Conservation (phyloP, 2,797 vertebrate genomes). For the Sebastes minor region DNA sequence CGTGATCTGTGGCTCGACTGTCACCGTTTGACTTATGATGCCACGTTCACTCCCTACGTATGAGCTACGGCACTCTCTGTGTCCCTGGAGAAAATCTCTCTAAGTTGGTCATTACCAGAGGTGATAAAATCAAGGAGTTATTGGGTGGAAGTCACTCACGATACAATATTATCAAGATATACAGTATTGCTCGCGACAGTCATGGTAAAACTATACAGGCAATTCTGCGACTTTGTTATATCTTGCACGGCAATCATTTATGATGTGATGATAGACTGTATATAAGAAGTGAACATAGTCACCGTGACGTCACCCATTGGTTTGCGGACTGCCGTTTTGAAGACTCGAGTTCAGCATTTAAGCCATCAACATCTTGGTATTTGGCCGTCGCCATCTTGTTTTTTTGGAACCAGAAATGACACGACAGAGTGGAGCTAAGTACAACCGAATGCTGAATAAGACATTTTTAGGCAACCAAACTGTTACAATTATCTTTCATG, state of each 20-base stretch:
- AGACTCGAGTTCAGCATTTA: no score
- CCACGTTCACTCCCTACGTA: slow-evolving; percentile 60
- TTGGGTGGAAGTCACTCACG: slow-evolving; percentile 16
- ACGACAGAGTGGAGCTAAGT: no score
- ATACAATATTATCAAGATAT: slow-evolving; percentile 12
- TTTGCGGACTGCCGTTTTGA: no score
- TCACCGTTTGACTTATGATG: slow-evolving; percentile 75
- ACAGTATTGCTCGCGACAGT: not conserved
- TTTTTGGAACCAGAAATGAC: no score
- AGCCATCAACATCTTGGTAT: no score
- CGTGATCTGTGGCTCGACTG: slow-evolving; percentile 72
- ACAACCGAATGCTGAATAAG: no score
- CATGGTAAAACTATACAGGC: not conserved
- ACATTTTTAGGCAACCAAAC: no score
- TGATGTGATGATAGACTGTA: not conserved
- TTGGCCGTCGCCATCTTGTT: no score
- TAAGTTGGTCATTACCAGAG: slow-evolving; percentile 43
- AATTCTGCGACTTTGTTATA: not conserved
- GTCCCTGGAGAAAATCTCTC: slow-evolving; percentile 41
- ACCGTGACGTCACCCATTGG: no score
- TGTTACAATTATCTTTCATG: no score
- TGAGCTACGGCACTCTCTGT: slow-evolving; percentile 33
- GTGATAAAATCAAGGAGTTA: slow-evolving; percentile 53
- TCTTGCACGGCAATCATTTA: not conserved
- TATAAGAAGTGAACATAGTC: no score